Evolutionary conservation across 1,140 invertebrate genomes (phyloP).

Genomic region (Nilaparvata lugens): DNA sequence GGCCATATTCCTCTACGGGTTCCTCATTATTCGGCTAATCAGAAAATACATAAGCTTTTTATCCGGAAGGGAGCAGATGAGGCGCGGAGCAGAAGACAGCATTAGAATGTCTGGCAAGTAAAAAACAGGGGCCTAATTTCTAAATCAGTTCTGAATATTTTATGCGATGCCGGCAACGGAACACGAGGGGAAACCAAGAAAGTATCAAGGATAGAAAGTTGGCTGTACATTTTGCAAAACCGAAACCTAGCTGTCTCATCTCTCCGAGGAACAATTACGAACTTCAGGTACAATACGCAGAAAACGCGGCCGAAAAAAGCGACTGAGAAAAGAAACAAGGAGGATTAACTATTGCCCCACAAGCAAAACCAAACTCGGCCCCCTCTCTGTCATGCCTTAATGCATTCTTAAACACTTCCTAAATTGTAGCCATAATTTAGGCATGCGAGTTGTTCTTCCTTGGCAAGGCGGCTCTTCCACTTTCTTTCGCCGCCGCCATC

Average conservation of each 20-base stretch:
- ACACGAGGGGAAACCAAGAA: too few relatives aligned
- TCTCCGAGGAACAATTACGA: slow-evolving; percentile 1
- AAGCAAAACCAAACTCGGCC: too few relatives aligned
- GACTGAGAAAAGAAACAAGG: too few relatives aligned
- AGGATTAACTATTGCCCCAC: too few relatives aligned
- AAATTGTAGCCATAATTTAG: not conserved
- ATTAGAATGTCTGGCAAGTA: not conserved
- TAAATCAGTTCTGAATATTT: slow-evolving; percentile 5
- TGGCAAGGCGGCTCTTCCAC: too few relatives aligned
- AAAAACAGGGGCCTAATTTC: not conserved
- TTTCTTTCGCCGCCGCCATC: too few relatives aligned
- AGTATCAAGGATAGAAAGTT: too few relatives aligned
- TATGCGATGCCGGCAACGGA: not conserved
- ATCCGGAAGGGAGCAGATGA: not conserved
- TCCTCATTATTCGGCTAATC: slow-evolving; percentile 1
- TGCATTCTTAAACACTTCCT: slow-evolving; percentile 3
- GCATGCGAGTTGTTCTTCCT: not conserved
- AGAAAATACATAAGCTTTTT: slow-evolving; percentile 4
- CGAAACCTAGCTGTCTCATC: not conserved
- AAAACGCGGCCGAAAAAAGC: too few relatives aligned
- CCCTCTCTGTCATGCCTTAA: not conserved
- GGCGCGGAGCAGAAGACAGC: too few relatives aligned
- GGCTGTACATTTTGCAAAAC: not conserved
- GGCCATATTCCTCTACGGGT: not conserved
- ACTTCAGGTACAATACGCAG: too few relatives aligned